Base-by-base conservation (phyloP, 1,140 invertebrate genomes). In the Pachypeltis micranthus region DNA sequence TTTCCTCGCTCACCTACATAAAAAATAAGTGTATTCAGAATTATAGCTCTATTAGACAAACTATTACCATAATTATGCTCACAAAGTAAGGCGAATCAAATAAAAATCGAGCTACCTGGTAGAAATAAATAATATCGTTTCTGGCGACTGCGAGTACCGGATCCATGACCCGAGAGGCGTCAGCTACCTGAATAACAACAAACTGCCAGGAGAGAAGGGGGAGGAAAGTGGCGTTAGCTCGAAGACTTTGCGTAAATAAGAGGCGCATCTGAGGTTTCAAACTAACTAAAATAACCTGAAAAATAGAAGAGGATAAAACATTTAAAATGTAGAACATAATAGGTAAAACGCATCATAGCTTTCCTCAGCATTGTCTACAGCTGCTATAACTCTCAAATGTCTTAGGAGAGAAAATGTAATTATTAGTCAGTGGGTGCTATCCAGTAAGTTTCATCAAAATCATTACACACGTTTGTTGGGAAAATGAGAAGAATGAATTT, bases 181-280 rank as follows among this genome's bases (percentile, higher is more conserved):
- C 81, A 58, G 85, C 79, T 63, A 86, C 80, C 72, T 92, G 85
- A 72, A 95, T 86, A 23, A 92, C 78, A 44, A 92, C 86, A 79
- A 95, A 84, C 77, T 96, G 87, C 94, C 94, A 98, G 1, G 90
- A 85, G 4, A 98, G 73, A 34, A 96, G 80, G 0, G 95, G 95
- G 16, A 96, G 80, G 16, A 83, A 79, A 16, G 84, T 81, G 59
- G 75, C 74, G 14, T 79, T 70, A n/a, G 75, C 73, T 69, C 76
- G 78, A 63, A 72, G 69, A 34, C 63, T 67, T 28, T 69, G 67
- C 10, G 69, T 70, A 74, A 63, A 88, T 31, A 87, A 76, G 16
- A 88, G 82, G 64, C 82, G 80, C 66, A 90, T 78, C 63, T 84
- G 78, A 7, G 91, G 90, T 66, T 85, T 78, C 65, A 92, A 81